These are phyloP conservation scores for Tapirus indicus DNA, from an alignment of 2,797 vertebrate species.

Conservation along the genomic window DNA sequence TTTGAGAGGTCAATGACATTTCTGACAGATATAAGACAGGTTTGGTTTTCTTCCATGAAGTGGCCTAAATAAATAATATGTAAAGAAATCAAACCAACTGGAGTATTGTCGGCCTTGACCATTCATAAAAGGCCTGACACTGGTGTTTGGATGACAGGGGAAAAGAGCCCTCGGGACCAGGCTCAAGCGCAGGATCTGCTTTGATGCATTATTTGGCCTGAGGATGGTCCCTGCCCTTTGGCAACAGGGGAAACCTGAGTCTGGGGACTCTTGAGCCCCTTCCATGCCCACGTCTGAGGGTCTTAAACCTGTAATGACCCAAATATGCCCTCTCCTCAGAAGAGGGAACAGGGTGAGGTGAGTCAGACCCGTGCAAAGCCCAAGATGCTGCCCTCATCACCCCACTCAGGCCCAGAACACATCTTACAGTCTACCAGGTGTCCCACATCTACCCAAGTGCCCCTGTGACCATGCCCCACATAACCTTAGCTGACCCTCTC, in stretches of 20 bases:
- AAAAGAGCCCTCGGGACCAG: background rate
- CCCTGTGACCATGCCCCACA: background rate
- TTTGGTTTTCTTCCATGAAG: background rate
- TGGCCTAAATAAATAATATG: background rate
- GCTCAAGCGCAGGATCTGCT: background rate
- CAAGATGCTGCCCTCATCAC: no score
- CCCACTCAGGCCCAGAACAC: no score
- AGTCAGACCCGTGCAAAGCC: background rate
- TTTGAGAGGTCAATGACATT: constrained; percentile 40
- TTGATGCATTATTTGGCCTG: background rate
- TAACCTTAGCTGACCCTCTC: background rate
- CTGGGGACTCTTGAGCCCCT: background rate
- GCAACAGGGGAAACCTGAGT: background rate
- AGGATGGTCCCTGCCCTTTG: background rate
- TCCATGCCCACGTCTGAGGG: background rate
- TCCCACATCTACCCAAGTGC: background rate
- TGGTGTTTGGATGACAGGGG: background rate
- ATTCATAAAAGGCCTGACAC: background rate
- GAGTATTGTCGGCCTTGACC: background rate
- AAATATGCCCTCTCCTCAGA: background rate
- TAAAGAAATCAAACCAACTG: constrained; percentile 45
- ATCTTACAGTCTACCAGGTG: background rate
- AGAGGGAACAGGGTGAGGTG: background rate
- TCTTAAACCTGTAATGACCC: background rate
- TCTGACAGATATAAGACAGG: background rate